Evolutionary conservation across 2,888 invertebrate species (phyloP).

Genomic region (Drosophila peninsularis): DNA sequence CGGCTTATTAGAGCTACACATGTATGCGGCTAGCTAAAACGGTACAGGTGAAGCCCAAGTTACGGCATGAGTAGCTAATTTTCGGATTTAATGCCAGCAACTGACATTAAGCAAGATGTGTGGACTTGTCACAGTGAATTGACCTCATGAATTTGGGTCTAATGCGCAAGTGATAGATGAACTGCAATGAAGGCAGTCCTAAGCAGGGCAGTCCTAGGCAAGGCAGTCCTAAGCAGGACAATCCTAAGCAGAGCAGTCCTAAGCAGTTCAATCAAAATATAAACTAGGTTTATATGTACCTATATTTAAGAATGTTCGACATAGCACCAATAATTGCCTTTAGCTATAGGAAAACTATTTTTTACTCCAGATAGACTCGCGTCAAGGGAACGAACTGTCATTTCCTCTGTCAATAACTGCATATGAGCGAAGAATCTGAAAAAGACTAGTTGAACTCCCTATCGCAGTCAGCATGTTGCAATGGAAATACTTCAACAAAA

Average conservation of each 20-base stretch:
- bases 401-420: background rate
- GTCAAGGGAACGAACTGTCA: background rate
- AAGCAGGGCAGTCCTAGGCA: background rate
- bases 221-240: too few species aligned
- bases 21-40: slow-evolving; percentile 45
- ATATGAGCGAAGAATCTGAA: background rate
- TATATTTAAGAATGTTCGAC: too few species aligned
- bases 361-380: too few species aligned
- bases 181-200: background rate
- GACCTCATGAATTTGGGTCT: slow-evolving; percentile 39
- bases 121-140: slow-evolving; percentile 39
- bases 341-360: background rate
- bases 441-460: background rate
- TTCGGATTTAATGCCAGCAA: slow-evolving; percentile 39
- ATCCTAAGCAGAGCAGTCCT: too few species aligned
- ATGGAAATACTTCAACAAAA: background rate
- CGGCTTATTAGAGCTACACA: slow-evolving; percentile 63
- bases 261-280: too few species aligned
- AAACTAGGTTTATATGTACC: too few species aligned
- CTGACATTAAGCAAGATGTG: slow-evolving; percentile 30
- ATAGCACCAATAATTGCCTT: too few species aligned
- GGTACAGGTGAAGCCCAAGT: slow-evolving; percentile 30
- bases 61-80: slow-evolving; percentile 49
- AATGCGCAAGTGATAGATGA: slow-evolving; percentile 28
- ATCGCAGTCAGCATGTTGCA: background rate